Evolutionary conservation across 2,888 invertebrate genomes (phyloP).

Genomic region (Oithona nana): DNA sequence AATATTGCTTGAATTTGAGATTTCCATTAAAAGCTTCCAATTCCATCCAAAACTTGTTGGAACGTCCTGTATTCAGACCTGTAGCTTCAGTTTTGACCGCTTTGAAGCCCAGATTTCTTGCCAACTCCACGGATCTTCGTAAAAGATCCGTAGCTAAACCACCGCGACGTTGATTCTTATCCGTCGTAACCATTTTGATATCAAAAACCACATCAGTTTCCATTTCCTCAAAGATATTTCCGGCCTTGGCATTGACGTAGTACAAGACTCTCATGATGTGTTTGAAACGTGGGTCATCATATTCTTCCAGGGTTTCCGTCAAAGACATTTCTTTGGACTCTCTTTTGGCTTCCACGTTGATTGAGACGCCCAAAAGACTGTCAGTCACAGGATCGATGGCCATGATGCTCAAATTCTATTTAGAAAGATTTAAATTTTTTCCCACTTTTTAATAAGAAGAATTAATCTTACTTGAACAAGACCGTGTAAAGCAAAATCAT

Average conservation of each 20-base stretch:
- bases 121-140: constrained; percentile 7
- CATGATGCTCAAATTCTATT: background rate
- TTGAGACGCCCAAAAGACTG: background rate
- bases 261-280: constrained; percentile 3
- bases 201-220: constrained; percentile 11
- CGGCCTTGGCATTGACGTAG: background rate
- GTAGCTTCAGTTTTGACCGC: constrained; percentile 15
- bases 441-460: background rate
- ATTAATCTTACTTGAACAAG: background rate
- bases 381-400: constrained; percentile 1
- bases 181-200: constrained; percentile 11
- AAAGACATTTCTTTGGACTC: background rate
- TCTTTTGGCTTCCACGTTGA: background rate
- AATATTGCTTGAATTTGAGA: too few species aligned
- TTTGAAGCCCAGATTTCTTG: constrained; percentile 9
- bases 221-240: constrained; percentile 1
- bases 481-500: background rate
- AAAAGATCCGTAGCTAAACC: constrained; percentile 13
- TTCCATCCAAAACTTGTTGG: too few species aligned
- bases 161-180: background rate
- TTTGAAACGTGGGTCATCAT: background rate
- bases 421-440: background rate
- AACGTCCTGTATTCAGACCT: too few species aligned
- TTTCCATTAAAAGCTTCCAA: too few species aligned
- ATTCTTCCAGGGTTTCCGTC: background rate